Evolutionary conservation across 2,113 vertebrate genomes (phyloP).

Genomic region (Daboia siamensis): DNA sequence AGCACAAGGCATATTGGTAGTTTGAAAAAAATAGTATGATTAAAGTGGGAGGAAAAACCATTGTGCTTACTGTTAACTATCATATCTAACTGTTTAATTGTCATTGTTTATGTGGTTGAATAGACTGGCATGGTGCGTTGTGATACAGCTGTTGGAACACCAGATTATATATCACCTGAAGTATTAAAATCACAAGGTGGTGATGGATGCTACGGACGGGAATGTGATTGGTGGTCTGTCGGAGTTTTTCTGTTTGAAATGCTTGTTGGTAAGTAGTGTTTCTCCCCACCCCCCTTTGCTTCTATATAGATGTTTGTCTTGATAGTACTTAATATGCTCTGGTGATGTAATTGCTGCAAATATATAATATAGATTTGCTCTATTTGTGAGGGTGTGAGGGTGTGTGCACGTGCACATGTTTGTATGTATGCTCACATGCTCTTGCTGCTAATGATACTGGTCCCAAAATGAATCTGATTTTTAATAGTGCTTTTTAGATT

Average conservation of each 20-base stretch:
- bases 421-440: not conserved
- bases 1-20: not conserved
- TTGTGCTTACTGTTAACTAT: not conserved
- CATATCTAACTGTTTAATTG: not conserved
- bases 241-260: constrained; percentile 98
- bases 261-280: constrained; percentile 89
- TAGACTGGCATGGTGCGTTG: constrained; percentile 77
- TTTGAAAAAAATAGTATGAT: not conserved
- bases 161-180: not conserved
- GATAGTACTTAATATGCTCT: not conserved
- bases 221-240: constrained; percentile 83
- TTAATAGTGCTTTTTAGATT: not conserved
- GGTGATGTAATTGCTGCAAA: not conserved
- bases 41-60: not conserved
- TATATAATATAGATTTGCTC: not conserved
- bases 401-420: not conserved
- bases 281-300: not conserved
- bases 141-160: not conserved
- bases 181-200: not conserved
- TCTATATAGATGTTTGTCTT: not conserved
- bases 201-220: not conserved
- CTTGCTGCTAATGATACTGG: not conserved
- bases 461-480: not conserved
- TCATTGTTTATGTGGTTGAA: constrained; percentile 23
- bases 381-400: not conserved